Evolutionary conservation across 2,113 vertebrate species (phyloP), one percentile per base, ranked within the genome.

Genomic region (Lethenteron camtschaticum): DNA sequence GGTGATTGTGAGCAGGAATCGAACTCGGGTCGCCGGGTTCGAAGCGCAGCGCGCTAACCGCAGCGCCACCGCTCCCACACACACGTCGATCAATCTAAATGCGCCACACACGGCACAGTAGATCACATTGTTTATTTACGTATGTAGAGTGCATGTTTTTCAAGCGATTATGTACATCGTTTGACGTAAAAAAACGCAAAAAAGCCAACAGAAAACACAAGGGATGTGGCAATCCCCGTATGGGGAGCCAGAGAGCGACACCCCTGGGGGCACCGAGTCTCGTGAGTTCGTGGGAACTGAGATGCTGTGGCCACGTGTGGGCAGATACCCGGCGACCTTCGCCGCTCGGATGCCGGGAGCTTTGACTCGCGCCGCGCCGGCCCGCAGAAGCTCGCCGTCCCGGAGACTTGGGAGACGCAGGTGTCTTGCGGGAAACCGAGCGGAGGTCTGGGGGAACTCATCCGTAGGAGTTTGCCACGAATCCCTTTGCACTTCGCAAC

Each of bases 321-420:
- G 14, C 69, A 92, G 88, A 77, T 92, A 90, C 71, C 87, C 88
- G 72, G 79, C 9, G 84, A 82, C 68, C 56, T 90, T 89, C 75
- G 81, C 58, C 77, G 8, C 71, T 87, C 86, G 71, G 85, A 76
- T 92, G 55, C 83, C 78, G 0, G 88, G 87, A 1, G 72, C 71
- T 92, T 87, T 86, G 82, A 90, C 41, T 73, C 81, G 2, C 78
- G 81, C 68, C 73, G 77, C 73, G 82, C 85, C 1, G 85, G 85
- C 16, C 75, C 81, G 68, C 77, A 90, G 85, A 87, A 80, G 72
- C 83, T 92, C 1, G 75, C 77, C 55, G 75, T 74, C 63, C 84
- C 84, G 0, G 77, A 83, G 70, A 89, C 86, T 0, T 90, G 87
- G 88, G 87, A 92, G 1, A 79, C 82, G 6, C 78, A 78, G 70